These are phyloP conservation scores for Crypturellus tataupa DNA, from an alignment of 2,797 vertebrate genomes.

Conservation along the genomic window DNA sequence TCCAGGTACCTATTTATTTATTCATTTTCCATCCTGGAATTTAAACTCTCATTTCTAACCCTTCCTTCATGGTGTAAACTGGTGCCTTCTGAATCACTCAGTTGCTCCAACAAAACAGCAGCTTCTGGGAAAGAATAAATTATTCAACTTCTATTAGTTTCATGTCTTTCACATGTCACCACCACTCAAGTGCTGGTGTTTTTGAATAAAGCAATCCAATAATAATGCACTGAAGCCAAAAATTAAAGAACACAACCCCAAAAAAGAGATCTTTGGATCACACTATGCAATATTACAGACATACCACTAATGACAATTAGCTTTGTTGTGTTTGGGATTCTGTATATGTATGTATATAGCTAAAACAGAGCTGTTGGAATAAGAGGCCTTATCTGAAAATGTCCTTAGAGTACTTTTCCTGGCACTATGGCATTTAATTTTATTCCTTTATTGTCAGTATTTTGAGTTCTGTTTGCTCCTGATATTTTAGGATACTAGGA, in stretches of 20 bases:
- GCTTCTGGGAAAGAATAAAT: neutral
- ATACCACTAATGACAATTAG: neutral
- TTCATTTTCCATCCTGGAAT: neutral
- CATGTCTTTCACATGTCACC: neutral
- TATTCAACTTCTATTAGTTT: neutral
- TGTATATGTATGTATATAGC: accelerated
- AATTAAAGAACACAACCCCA: neutral
- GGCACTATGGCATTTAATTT: neutral
- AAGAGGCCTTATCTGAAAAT: neutral
- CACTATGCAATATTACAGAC: neutral
- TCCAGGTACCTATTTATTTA: neutral
- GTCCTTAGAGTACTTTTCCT: neutral
- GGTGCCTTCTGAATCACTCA: neutral
- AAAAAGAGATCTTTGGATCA: neutral
- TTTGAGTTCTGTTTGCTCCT: neutral
- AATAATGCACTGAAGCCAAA: neutral
- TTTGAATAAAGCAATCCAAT: neutral
- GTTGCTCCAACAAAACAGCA: neutral
- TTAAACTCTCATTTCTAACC: neutral
- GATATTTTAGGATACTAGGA: neutral
- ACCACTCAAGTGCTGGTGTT: neutral
- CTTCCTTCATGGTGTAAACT: neutral
- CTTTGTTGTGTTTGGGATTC: neutral
- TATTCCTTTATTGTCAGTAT: neutral
- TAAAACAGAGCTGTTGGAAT: neutral